Conservation (phyloP, 2,797 vertebrate genomes). For the Rhynchotus rufescens region DNA sequence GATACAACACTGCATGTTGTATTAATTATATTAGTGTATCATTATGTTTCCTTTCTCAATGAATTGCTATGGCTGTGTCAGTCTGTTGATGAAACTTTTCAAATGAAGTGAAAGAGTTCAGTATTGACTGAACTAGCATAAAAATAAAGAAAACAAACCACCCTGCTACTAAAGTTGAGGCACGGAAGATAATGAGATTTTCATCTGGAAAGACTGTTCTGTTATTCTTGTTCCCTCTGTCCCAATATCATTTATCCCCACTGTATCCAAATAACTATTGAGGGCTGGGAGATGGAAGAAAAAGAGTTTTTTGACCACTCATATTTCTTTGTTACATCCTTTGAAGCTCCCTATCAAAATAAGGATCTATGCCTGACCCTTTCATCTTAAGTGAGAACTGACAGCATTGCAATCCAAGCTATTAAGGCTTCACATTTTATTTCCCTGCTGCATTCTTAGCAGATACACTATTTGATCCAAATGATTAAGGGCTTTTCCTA, state of each 20-base stretch:
- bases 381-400: not conserved
- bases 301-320: not conserved
- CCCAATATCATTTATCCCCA: not conserved
- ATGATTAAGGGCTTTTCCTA: not conserved
- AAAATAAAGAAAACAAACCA: not conserved
- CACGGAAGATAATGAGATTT: not conserved
- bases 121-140: not conserved
- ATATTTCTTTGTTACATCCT: not conserved
- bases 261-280: not conserved
- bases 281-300: not conserved
- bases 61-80: no score
- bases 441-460: not conserved
- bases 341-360: not conserved
- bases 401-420: not conserved
- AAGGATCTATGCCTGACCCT: not conserved
- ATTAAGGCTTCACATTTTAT: not conserved
- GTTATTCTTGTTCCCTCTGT: not conserved
- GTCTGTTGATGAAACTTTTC: not conserved
- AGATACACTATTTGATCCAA: not conserved
- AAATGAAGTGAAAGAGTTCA: not conserved
- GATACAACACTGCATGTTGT: not conserved
- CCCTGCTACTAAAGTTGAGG: not conserved
- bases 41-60: not conserved
- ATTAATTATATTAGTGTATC: not conserved
- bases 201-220: not conserved